Evolutionary conservation across 1,140 invertebrate genomes (phyloP).

Genomic region (Cherax quadricarinatus): DNA sequence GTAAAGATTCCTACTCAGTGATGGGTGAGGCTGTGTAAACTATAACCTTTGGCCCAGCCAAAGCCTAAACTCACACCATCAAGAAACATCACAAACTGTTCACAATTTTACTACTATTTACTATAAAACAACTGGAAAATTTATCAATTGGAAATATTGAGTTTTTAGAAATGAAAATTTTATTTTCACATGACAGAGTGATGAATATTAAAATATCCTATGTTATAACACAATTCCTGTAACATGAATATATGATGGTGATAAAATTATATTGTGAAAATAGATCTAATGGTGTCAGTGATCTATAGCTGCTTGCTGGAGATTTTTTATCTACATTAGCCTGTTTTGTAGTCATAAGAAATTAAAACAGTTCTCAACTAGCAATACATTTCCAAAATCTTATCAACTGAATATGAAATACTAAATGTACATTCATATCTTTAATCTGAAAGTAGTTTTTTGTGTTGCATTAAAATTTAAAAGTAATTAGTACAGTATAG

Average conservation of each 20-base stretch:
- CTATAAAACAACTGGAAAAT: no score
- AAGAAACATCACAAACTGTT: not conserved
- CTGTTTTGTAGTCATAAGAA: conserved; percentile 7
- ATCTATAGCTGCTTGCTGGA: no score
- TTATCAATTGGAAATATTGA: no score
- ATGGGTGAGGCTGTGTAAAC: not conserved
- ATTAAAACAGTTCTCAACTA: conserved; percentile 5
- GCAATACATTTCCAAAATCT: not conserved
- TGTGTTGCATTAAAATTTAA: not conserved
- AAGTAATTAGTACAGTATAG: not conserved
- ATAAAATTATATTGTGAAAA: no score
- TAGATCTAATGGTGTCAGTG: no score
- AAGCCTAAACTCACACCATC: not conserved
- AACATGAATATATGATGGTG: no score
- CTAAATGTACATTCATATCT: not conserved
- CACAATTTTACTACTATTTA: not conserved
- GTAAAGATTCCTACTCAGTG: not conserved
- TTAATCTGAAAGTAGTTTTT: no score
- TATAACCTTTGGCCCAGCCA: not conserved
- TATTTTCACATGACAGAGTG: no score
- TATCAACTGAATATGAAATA: conserved; percentile 29
- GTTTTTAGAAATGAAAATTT: no score
- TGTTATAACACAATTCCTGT: no score
- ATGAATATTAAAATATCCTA: no score
- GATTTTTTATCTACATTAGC: not conserved